Conservation (phyloP, 2,113 vertebrate genomes). For the Porphyrio hochstetteri region DNA sequence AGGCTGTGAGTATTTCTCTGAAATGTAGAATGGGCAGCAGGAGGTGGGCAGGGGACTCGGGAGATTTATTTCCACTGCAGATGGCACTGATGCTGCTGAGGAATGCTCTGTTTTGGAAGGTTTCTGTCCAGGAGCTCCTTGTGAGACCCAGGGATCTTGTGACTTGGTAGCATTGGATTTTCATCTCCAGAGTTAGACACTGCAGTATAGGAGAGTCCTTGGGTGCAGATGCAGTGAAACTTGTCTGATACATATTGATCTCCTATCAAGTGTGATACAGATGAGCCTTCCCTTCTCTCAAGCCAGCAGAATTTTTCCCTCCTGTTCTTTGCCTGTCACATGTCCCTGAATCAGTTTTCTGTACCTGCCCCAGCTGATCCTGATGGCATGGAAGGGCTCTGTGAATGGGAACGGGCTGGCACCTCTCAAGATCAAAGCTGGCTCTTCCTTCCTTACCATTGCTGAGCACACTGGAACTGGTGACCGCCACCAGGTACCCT, state of each 20-base stretch:
- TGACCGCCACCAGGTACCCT: not conserved
- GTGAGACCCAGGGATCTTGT: not conserved
- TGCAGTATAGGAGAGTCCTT: not conserved
- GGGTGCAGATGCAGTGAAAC: not conserved
- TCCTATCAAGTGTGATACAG: not conserved
- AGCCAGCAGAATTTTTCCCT: not conserved
- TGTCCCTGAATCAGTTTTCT: not conserved
- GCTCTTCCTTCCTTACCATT: not conserved
- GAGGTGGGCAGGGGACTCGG: not conserved
- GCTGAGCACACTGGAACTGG: not conserved
- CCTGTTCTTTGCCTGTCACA: not conserved
- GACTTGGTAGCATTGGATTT: not conserved
- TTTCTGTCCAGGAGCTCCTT: not conserved
- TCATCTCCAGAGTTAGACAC: not conserved
- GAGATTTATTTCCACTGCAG: not conserved
- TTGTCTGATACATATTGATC: not conserved
- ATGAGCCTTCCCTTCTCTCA: not conserved
- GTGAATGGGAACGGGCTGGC: not conserved
- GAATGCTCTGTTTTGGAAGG: not conserved
- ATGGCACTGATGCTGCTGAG: not conserved
- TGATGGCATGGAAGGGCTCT: not conserved
- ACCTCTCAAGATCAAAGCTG: not conserved
- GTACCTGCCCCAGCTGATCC: not conserved
- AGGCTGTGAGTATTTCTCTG: conserved; percentile 31
- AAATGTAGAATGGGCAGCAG: not conserved